These are phyloP conservation scores for Brachyrhaphis roseni DNA, from an alignment of 2,797 vertebrate genomes.

Conservation along the genomic window DNA sequence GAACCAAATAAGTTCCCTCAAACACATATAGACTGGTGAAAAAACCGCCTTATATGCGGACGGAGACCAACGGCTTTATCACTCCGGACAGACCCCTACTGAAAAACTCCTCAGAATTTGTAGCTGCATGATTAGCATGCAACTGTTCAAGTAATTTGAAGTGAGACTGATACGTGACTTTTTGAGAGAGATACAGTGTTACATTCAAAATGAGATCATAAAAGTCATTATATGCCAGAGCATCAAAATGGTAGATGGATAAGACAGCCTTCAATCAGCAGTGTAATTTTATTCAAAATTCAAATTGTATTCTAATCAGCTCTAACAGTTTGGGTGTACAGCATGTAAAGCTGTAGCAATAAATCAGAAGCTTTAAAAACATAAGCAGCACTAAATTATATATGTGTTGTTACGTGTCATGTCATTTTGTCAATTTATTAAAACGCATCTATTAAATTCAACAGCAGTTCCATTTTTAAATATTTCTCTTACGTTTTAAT, in stretches of 20 bases:
- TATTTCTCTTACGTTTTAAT: background rate
- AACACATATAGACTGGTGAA: conserved; percentile 6
- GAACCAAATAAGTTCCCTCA: conserved; percentile 19
- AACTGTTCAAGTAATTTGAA: conserved; percentile 37
- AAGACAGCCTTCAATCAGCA: conserved; percentile 34
- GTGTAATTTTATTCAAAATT: conserved; percentile 42
- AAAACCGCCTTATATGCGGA: background rate
- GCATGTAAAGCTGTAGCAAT: conserved; percentile 20
- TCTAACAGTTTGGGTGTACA: conserved; percentile 21
- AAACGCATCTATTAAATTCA: conserved; percentile 3
- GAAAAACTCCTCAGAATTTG: conserved; percentile 25
- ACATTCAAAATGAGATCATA: conserved; percentile 59
- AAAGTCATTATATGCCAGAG: conserved; percentile 59
- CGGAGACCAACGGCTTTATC: conserved; percentile 10
- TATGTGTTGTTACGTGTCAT: background rate
- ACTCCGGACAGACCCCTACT: conserved; percentile 24
- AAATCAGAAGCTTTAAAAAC: conserved; percentile 21
- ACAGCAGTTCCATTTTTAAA: background rate
- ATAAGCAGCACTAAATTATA: background rate
- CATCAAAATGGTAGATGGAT: conserved; percentile 55
- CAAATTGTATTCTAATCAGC: conserved; percentile 23
- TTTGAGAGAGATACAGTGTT: conserved; percentile 41
- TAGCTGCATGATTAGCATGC: conserved; percentile 20
- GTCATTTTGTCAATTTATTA: conserved; percentile 17
- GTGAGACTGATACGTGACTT: conserved; percentile 51